Evolutionary conservation across 2,113 vertebrate genomes (phyloP).

Genomic region (Choloepus hoffmanni): DNA sequence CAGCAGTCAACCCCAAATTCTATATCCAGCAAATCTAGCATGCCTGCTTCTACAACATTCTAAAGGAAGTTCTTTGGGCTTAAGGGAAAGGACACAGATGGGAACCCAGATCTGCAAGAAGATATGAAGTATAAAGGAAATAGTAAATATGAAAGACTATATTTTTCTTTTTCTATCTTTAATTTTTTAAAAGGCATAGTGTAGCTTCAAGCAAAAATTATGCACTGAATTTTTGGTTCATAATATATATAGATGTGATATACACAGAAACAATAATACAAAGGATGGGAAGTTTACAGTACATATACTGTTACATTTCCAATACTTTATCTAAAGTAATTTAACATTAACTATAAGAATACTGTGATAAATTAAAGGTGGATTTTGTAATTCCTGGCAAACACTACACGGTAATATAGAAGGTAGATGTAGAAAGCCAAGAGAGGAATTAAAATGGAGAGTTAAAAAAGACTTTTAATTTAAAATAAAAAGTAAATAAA

Average conservation of each 20-base stretch:
- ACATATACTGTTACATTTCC: not conserved
- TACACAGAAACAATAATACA: not conserved
- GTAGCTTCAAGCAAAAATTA: not conserved
- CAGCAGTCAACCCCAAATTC: not conserved
- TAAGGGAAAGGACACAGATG: too few relatives aligned
- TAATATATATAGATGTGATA: too few relatives aligned
- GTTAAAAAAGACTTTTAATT: too few relatives aligned
- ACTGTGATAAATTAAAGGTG: not conserved
- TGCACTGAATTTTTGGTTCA: not conserved
- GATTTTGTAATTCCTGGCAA: not conserved
- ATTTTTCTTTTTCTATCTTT: not conserved
- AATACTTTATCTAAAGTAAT: not conserved
- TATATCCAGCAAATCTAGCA: too few relatives aligned
- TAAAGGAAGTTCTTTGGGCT: too few relatives aligned
- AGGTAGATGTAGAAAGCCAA: too few relatives aligned
- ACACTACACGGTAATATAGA: not conserved
- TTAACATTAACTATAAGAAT: not conserved
- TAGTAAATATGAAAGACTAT: not conserved
- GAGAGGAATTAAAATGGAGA: too few relatives aligned
- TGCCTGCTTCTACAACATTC: not conserved
- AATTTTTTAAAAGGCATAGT: not conserved
- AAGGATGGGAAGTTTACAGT: not conserved
- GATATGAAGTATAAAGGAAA: not conserved
- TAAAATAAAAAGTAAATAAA: too few relatives aligned
- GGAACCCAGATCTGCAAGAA: not conserved